Percentiles rank a stretch among this genome's conserved stretches.
phyloP scores from a whole-genome alignment of 2,797 vertebrate genomes.

The Anomalospiza imberbis region DNA sequence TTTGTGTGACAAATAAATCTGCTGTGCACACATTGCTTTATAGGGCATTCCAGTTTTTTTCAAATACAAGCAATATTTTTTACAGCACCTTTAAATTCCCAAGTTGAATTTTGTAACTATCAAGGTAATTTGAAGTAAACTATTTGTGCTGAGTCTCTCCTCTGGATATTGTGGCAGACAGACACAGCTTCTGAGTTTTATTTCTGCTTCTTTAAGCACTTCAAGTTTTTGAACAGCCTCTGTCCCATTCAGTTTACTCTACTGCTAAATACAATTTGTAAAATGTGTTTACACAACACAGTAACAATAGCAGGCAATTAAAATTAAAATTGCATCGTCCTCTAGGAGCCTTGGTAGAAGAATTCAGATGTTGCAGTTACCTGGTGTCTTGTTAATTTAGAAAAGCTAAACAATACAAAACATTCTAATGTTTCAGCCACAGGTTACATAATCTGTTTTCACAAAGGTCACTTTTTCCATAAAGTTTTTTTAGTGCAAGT shows the following conservation, averaged over 20 bases:
- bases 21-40: conserved; percentile 39
- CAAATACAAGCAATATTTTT: neutral
- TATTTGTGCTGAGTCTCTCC: neutral
- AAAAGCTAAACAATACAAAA: neutral
- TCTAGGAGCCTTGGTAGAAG: neutral
- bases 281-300: neutral
- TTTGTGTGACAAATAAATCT: conserved; percentile 63
- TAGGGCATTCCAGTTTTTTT: conserved; percentile 28
- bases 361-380: neutral
- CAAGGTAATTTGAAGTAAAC: neutral
- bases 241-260: neutral
- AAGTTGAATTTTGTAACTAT: neutral
- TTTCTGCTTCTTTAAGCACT: neutral
- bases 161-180: neutral
- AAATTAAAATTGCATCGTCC: neutral
- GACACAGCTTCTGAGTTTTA: neutral
- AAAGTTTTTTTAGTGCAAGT: neutral
- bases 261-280: neutral
- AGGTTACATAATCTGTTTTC: neutral
- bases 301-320: neutral
- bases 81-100: conserved; percentile 8
- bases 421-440: neutral
- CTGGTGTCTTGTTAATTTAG: neutral
- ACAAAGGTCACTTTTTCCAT: conserved; percentile 19
- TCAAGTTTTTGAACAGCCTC: neutral